Percentiles rank a stretch among this genome's conserved stretches.
Conservation (phyloP, 1,140 invertebrate genomes). For the Drosophila nebulosa region DNA sequence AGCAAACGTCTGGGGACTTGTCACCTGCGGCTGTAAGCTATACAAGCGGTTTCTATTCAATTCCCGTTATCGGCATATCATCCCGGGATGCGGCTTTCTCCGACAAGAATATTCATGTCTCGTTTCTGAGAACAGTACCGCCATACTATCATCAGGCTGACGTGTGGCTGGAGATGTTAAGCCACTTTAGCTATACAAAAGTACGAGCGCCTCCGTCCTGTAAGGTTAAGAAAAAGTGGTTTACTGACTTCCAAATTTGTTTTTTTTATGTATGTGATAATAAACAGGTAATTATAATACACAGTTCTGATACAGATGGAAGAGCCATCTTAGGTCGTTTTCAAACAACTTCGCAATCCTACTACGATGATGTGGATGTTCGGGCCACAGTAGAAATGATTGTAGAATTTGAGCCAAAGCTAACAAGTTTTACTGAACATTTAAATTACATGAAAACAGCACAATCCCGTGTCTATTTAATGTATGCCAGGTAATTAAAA, state of each 20-base stretch:
- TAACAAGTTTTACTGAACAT: constrained; percentile 90
- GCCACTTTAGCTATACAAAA: constrained; percentile 96
- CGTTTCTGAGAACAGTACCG: constrained; percentile 97
- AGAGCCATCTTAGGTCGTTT: constrained; percentile 92
- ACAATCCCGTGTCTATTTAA: constrained; percentile 94
- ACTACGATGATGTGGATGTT: constrained; percentile 84
- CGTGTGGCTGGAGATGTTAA: constrained; percentile 97
- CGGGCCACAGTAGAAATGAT: too few species aligned
- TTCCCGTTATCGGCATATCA: too few species aligned
- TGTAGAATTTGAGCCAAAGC: too few species aligned
- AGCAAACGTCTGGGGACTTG: constrained; percentile 90
- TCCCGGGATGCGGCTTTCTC: too few species aligned
- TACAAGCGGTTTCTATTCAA: constrained; percentile 98
- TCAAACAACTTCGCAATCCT: constrained; percentile 84
- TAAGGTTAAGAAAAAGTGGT: constrained; percentile 17
- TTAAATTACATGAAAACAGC: constrained; percentile 90
- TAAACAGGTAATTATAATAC: constrained; percentile 95
- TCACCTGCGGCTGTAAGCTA: constrained; percentile 97
- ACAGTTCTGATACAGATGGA: constrained; percentile 97
- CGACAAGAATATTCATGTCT: too few species aligned
- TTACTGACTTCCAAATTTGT: constrained; percentile 47
- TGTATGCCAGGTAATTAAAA: constrained; percentile 92
- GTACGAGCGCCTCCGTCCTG: too few species aligned
- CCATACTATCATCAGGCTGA: constrained; percentile 98
- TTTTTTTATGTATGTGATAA: too few species aligned